phyloP scores from a whole-genome alignment of 2,113 vertebrate genomes.

The Sinocyclocheilus anshuiensis region DNA sequence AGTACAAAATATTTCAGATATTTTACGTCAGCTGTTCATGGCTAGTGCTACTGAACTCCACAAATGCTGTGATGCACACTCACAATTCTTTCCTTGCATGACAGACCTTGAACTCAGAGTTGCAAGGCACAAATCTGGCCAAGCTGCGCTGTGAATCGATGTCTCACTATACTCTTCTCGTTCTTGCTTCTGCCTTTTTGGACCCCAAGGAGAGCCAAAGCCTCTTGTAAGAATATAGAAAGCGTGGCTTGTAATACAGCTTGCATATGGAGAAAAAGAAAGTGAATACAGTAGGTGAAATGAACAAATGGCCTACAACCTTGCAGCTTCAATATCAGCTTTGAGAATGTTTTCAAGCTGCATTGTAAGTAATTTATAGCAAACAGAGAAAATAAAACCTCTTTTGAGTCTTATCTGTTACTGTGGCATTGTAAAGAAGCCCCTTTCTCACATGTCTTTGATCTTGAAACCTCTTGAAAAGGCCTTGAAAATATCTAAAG shows the following conservation, averaged over 20 bases:
- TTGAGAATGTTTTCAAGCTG: background rate
- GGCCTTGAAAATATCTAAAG: background rate
- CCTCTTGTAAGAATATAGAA: background rate
- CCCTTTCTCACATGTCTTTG: background rate
- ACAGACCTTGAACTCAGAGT: constrained; percentile 45
- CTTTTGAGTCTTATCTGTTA: background rate
- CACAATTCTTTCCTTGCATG: constrained; percentile 8
- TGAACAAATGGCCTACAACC: constrained; percentile 38
- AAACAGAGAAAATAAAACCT: background rate
- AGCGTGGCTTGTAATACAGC: background rate
- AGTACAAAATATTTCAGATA: constrained; percentile 2
- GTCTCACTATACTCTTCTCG: constrained; percentile 23
- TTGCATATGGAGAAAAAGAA: background rate
- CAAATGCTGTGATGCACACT: background rate
- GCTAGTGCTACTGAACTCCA: background rate
- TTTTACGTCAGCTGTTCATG: background rate
- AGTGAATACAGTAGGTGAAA: background rate
- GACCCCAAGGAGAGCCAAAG: constrained; percentile 11
- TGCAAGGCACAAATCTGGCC: constrained; percentile 38
- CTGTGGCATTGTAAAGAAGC: background rate
- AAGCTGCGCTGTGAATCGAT: constrained; percentile 8
- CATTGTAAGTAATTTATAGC: background rate
- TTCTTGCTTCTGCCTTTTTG: background rate
- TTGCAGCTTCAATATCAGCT: constrained; percentile 4
- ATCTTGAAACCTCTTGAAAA: constrained; percentile 13